These are phyloP conservation scores for Siphamia tubifer DNA, from an alignment of 2,113 vertebrate species.

Conservation along the genomic window DNA sequence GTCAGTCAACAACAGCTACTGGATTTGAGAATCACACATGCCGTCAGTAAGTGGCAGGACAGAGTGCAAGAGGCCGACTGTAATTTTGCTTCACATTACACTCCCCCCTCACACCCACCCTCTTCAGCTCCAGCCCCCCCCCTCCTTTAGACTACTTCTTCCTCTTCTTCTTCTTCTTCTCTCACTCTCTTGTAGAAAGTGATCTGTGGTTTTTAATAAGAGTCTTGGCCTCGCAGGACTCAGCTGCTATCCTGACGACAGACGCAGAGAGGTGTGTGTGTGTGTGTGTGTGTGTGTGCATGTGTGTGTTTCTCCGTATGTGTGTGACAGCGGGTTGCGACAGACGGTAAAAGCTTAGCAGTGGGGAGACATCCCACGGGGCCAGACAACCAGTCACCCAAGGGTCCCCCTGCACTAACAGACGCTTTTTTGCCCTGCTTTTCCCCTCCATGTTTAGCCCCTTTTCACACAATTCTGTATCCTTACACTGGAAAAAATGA, in stretches of 20 bases:
- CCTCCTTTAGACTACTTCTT: too few species aligned
- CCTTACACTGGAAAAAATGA: too few species aligned
- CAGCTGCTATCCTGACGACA: constrained; percentile 94
- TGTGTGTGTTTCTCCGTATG: constrained; percentile 4
- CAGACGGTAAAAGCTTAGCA: constrained; percentile 74
- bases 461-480: too few species aligned
- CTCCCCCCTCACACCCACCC: constrained; percentile 46
- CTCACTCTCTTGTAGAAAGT: constrained; percentile 87
- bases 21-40: constrained; percentile 8
- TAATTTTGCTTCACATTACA: constrained; percentile 82
- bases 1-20: constrained; percentile 47
- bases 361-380: constrained; percentile 43
- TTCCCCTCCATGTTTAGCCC: constrained; percentile 2
- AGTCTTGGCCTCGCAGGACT: constrained; percentile 92
- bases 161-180: constrained; percentile 2
- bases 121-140: too few species aligned
- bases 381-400: constrained; percentile 82
- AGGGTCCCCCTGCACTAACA: constrained; percentile 77
- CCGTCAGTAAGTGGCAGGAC: constrained; percentile 21
- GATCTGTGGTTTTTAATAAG: constrained; percentile 99
- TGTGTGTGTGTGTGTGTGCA: constrained; percentile 13
- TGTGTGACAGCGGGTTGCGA: constrained; percentile 61
- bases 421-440: constrained; percentile 36
- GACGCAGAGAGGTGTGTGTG: constrained; percentile 44
- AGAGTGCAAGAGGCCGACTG: constrained; percentile 73